Base-by-base conservation (phyloP, 2,113 vertebrate species). In the Gopherus evgoodei region DNA sequence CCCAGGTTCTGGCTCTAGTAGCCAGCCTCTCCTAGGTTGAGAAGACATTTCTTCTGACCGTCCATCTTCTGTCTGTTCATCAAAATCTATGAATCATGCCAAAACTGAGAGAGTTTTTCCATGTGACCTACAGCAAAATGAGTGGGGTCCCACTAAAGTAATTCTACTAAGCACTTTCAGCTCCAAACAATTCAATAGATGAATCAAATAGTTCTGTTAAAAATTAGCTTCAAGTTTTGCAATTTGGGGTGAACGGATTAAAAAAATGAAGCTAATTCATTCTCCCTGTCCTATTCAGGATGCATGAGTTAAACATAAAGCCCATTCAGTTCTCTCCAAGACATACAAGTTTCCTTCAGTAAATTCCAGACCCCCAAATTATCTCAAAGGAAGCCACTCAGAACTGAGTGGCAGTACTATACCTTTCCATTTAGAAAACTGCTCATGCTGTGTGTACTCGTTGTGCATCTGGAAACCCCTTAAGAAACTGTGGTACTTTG, bases 381-480 rank as follows among this genome's bases (percentile, higher is more conserved):
- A 72, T 11, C 65, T 35, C 65, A 72, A 38, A 44, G 27, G 29
- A 35, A 59, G 49, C 31, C 0, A 0, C 22, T 16, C 25, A 88
- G 2, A 75, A 42, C 10, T 7, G 14, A 50, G 65, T 5, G 87
- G 13, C 24, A 27, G 5, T 24, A 29, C n/a, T 84, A 5, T 93
- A 98, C 98, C 98, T 98, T 98, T 98, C 98, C 98, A 98, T 82
- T 25, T 98, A 10, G 56, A 62, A 65, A 98, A 99, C 9, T 98
- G 96, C 2, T 91, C 87, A 0, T 98, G 72, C 72, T 98, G 97
- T 52, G 97, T 94, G 92, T 99, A 98, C 85, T 97, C 96, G 0
- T 97, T 98, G 86, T 98, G 98, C 93, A 98, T 97, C 94, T 98
- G 98, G 86, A 98, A 93, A 31, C 98, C 98, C 6, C 81, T 90